These are phyloP conservation scores for Melipona bicolor DNA, from an alignment of 2,888 invertebrate genomes.

Conservation along the genomic window DNA sequence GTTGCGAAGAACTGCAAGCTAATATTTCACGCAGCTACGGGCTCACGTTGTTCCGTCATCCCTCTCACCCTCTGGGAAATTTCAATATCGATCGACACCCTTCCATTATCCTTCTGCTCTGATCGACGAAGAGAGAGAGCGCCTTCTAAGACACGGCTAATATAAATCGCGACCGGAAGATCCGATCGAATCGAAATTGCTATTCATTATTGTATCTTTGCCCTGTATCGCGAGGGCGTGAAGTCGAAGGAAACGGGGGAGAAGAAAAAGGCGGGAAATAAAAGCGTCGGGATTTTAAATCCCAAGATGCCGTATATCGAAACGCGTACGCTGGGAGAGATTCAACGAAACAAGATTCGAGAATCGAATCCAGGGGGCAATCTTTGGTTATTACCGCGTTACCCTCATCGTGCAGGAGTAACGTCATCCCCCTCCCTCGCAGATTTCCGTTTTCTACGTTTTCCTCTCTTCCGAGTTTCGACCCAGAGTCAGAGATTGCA, in stretches of 20 bases:
- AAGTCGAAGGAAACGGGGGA: neutral
- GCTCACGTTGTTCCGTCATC: neutral
- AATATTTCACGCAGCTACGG: slow-evolving; percentile 4
- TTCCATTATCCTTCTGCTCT: too few relatives aligned
- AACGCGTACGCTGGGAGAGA: neutral
- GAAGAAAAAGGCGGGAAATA: too few relatives aligned
- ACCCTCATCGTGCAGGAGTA: slow-evolving; percentile 26
- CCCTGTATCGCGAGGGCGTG: neutral
- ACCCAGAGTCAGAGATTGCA: slow-evolving; percentile 28
- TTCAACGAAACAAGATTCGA: slow-evolving; percentile 22
- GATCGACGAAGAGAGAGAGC: too few relatives aligned
- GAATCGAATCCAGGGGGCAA: neutral
- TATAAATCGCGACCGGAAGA: slow-evolving; percentile 1
- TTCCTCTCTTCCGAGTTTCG: neutral
- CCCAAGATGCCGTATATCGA: neutral
- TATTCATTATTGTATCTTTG: neutral
- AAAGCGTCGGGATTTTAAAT: neutral
- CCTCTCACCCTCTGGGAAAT: neutral
- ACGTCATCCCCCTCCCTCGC: neutral
- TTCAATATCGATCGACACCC: neutral
- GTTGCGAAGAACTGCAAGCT: neutral
- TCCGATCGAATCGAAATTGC: neutral
- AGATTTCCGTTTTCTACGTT: neutral
- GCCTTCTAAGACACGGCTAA: neutral
- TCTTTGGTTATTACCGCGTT: slow-evolving; percentile 44